Conservation (phyloP, 2,888 invertebrate genomes). For the Drosophila anomalata region DNA sequence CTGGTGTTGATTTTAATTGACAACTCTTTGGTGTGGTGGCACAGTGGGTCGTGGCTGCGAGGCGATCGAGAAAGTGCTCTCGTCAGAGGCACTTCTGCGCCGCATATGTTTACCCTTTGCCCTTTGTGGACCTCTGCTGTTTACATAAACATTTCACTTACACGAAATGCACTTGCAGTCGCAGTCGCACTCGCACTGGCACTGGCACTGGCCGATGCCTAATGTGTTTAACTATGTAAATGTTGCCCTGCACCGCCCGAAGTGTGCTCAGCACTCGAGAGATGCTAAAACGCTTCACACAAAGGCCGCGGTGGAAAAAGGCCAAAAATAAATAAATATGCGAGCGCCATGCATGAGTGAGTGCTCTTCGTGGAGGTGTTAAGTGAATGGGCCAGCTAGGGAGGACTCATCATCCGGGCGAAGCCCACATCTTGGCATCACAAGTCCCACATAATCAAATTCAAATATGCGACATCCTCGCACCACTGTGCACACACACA, state of each 20-base stretch:
- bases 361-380: conserved; percentile 59
- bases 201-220: conserved; percentile 46
- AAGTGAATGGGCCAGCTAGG: conserved; percentile 52
- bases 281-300: conserved; percentile 72
- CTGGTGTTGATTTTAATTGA: conserved; percentile 77
- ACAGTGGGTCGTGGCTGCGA: conserved; percentile 32
- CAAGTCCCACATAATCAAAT: conserved; percentile 50
- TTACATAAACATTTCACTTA: conserved; percentile 74
- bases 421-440: not conserved
- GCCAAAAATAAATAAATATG: conserved; percentile 77
- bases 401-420: not conserved
- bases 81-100: not conserved
- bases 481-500: conserved; percentile 57
- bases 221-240: conserved; percentile 78
- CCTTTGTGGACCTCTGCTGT: conserved; percentile 52
- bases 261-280: conserved; percentile 63
- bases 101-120: conserved; percentile 43
- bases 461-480: conserved; percentile 30
- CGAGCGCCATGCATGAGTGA: conserved; percentile 75
- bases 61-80: conserved; percentile 16
- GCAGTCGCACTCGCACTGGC: conserved; percentile 6
- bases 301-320: conserved; percentile 56
- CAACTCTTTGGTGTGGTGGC: conserved; percentile 61
- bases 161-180: conserved; percentile 46
- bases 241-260: conserved; percentile 53